phyloP scores from a whole-genome alignment of 2,797 vertebrate species.

The Glyptemys insculpta region DNA sequence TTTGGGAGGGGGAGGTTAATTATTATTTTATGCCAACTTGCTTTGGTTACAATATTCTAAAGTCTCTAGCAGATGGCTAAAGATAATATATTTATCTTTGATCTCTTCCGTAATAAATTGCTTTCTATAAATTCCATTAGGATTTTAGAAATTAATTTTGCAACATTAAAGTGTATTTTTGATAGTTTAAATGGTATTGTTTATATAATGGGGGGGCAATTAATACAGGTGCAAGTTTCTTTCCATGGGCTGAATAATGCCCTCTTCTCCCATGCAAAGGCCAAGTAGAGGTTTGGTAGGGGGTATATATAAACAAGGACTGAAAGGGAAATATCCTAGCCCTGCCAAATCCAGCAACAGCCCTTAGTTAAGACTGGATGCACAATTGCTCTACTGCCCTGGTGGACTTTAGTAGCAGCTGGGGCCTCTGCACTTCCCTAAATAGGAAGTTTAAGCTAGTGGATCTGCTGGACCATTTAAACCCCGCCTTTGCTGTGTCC shows the following conservation, averaged over 20 bases:
- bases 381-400: not conserved
- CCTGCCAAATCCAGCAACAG: not conserved
- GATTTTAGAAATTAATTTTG: conserved; percentile 47
- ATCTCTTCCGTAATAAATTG: conserved; percentile 57
- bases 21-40: not conserved
- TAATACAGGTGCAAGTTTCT: not conserved
- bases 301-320: not conserved
- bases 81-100: conserved; percentile 34
- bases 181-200: conserved; percentile 1
- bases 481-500: not conserved
- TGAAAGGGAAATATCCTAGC: not conserved
- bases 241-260: not conserved
- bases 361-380: not conserved
- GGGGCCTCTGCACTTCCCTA: not conserved
- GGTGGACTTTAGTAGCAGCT: not conserved
- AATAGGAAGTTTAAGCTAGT: not conserved
- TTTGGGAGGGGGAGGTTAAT: not conserved
- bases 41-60: not conserved
- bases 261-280: not conserved
- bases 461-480: not conserved
- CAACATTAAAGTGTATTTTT: conserved; percentile 1
- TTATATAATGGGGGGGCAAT: conserved; percentile 12
- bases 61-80: conserved; percentile 44
- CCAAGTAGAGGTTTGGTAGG: not conserved
- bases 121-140: conserved; percentile 54